Conservation (phyloP, 2,113 vertebrate species). For the Xenopus borealis region DNA sequence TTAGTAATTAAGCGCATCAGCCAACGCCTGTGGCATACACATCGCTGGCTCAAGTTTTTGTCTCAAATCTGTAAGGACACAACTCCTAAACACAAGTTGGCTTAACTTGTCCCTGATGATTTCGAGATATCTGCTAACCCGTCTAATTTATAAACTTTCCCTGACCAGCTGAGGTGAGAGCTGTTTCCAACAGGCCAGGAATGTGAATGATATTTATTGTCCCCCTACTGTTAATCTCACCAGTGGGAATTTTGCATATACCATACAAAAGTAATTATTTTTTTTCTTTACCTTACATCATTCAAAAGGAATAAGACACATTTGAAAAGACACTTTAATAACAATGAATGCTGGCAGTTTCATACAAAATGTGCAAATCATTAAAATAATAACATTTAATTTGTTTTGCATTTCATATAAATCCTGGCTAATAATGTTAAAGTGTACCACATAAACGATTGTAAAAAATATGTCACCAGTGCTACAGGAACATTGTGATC, state of each 20-base stretch:
- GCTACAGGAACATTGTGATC: too few relatives aligned
- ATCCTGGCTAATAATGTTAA: too few relatives aligned
- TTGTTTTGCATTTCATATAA: neutral
- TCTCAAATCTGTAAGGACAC: conserved; percentile 30
- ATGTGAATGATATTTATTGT: conserved; percentile 33
- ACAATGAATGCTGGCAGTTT: too few relatives aligned
- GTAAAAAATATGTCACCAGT: too few relatives aligned
- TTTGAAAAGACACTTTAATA: too few relatives aligned
- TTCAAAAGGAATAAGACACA: neutral
- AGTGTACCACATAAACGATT: too few relatives aligned
- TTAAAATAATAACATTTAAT: neutral
- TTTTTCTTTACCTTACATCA: neutral
- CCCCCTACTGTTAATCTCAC: conserved; percentile 28
- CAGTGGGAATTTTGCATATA: conserved; percentile 18
- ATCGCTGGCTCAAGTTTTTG: conserved; percentile 19
- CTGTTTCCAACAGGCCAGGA: conserved; percentile 35
- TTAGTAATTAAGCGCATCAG: conserved; percentile 16
- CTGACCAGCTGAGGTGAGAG: conserved; percentile 26
- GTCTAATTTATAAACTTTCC: conserved; percentile 27
- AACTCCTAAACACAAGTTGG: conserved; percentile 32
- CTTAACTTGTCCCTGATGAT: conserved; percentile 21
- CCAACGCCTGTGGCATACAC: neutral
- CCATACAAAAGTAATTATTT: conserved; percentile 17
- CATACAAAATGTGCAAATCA: neutral
- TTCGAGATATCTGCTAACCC: conserved; percentile 35